These are phyloP conservation scores for Rhegmatorhina hoffmannsi DNA, from an alignment of 2,113 vertebrate genomes.

Conservation along the genomic window DNA sequence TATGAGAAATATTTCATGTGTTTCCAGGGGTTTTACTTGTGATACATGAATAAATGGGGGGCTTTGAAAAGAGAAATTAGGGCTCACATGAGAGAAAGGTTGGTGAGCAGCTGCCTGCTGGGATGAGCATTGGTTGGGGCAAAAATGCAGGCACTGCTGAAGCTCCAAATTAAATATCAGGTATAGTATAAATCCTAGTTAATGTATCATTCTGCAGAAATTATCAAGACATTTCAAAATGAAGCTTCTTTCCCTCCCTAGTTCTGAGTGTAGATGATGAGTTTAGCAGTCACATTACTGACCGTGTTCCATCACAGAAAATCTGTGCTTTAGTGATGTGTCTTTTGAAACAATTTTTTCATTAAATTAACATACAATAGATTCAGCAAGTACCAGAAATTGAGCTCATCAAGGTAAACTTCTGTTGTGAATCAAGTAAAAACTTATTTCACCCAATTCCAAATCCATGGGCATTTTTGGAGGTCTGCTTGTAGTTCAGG, in stretches of 20 bases:
- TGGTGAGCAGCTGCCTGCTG: not conserved
- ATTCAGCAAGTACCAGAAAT: not conserved
- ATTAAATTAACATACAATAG: not conserved
- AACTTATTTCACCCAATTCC: not conserved
- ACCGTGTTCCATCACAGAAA: not conserved
- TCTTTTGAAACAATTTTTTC: not conserved
- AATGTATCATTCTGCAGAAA: not conserved
- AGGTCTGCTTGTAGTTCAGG: not conserved
- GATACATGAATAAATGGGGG: not conserved
- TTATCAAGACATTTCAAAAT: not conserved
- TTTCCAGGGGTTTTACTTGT: not conserved
- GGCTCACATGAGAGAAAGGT: not conserved
- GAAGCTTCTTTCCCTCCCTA: not conserved
- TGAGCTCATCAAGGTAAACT: not conserved
- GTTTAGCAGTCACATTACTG: not conserved
- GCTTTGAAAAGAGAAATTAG: not conserved
- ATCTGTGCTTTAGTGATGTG: not conserved
- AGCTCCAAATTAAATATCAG: not conserved
- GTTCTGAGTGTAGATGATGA: not conserved
- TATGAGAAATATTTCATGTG: not conserved
- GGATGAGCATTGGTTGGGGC: not conserved
- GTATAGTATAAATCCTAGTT: not conserved
- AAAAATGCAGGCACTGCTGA: not conserved
- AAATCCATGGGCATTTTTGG: not conserved
- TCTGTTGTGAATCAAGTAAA: not conserved